phyloP scores from a whole-genome alignment of 2,113 vertebrate species.

The Tupaia chinensis region DNA sequence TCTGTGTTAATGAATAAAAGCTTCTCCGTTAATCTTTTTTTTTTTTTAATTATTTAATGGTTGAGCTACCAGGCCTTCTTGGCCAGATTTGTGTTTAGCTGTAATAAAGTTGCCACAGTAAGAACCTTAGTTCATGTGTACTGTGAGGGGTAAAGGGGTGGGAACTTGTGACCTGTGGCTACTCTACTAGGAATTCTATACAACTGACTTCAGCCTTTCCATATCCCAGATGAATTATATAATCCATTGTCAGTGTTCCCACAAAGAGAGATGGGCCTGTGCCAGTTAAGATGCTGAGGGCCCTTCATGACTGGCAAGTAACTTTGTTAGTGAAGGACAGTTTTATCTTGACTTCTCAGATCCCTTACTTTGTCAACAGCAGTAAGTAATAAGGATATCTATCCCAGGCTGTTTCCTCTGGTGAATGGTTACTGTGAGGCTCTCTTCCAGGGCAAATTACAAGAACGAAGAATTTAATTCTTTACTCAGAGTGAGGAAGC shows the following conservation, averaged over 20 bases:
- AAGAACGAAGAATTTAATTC: constrained; percentile 1
- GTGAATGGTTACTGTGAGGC: neutral
- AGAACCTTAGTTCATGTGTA: constrained; percentile 80
- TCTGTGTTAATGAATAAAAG: constrained; percentile 83
- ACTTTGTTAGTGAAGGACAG: neutral
- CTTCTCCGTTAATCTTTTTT: constrained; percentile 69
- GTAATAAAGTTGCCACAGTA: constrained; percentile 87
- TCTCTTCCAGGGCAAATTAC: neutral
- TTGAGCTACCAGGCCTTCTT: constrained; percentile 78
- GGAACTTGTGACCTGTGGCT: constrained; percentile 60
- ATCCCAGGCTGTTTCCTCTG: constrained; percentile 7
- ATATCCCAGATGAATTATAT: constrained; percentile 42
- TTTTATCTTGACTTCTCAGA: neutral
- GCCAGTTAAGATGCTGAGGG: neutral
- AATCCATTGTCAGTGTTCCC: constrained; percentile 40
- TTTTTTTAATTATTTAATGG: constrained; percentile 70
- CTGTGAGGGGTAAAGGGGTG: constrained; percentile 71
- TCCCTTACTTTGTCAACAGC: constrained; percentile 5
- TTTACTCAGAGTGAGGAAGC: neutral
- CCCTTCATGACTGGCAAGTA: neutral
- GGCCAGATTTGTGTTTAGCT: constrained; percentile 84
- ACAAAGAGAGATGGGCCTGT: neutral
- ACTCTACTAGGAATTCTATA: constrained; percentile 24
- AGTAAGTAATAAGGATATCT: neutral
- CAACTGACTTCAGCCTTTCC: constrained; percentile 23